Evolutionary conservation across 2,797 vertebrate genomes (phyloP).

Genomic region (Microchirus variegatus): DNA sequence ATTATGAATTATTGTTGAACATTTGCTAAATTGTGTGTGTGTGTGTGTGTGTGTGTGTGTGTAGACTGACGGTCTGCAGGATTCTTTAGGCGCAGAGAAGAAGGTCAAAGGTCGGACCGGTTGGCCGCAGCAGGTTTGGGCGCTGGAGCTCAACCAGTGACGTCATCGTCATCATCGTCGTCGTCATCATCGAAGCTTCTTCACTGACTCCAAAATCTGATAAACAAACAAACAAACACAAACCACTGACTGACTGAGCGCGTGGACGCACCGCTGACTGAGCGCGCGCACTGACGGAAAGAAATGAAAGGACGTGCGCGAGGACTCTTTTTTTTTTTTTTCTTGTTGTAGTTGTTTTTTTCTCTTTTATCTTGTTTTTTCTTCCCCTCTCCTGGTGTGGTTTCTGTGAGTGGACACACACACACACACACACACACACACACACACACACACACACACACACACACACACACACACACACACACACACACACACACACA

Average conservation of each 20-base stretch:
- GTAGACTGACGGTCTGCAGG: conserved; percentile 85
- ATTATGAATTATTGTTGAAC: no score
- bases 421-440: no score
- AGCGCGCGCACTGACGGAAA: conserved; percentile 32
- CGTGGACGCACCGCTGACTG: conserved; percentile 24
- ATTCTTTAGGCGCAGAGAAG: conserved; percentile 86
- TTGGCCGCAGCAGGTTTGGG: conserved; percentile 98
- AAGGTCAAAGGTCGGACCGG: conserved; percentile 93
- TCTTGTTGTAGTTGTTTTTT: not conserved
- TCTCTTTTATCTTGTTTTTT: not conserved
- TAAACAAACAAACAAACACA: conserved; percentile 6
- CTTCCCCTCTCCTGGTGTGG: no score
- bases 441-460: no score
- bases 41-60: conserved; percentile 10
- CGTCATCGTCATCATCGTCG: conserved; percentile 1
- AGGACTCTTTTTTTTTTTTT: not conserved
- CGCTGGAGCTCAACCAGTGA: conserved; percentile 94
- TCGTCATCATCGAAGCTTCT: not conserved
- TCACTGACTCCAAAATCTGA: conserved; percentile 54
- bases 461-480: no score
- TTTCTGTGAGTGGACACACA: no score
- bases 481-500: no score
- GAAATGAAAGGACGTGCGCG: conserved; percentile 5
- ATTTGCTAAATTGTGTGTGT: not conserved
- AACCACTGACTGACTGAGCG: conserved; percentile 59